phyloP scores from a whole-genome alignment of 1,140 invertebrate genomes.

The Pachypsylla venusta region DNA sequence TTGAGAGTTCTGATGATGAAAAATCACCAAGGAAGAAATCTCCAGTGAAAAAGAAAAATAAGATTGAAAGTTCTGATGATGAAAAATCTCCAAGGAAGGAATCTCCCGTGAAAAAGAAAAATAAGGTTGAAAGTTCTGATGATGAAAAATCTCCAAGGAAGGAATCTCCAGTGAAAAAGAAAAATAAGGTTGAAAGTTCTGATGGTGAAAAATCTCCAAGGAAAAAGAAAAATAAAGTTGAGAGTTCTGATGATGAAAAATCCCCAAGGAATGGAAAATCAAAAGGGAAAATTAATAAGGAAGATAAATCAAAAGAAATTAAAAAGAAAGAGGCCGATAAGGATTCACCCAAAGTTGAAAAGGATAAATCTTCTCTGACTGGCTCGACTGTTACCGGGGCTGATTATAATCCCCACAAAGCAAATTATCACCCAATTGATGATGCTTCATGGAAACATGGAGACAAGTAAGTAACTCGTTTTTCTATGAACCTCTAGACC shows the following conservation, averaged over 20 bases:
- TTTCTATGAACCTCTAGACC: constrained; percentile 12
- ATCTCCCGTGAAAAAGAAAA: constrained; percentile 4
- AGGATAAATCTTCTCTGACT: not conserved
- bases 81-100: too few species aligned
- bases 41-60: too few species aligned
- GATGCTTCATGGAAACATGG: constrained; percentile 71
- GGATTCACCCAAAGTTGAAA: too few species aligned
- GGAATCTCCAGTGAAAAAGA: not conserved
- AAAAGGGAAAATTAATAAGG: too few species aligned
- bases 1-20: not conserved
- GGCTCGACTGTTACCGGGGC: constrained; percentile 23
- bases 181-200: too few species aligned
- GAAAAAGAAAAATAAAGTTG: not conserved
- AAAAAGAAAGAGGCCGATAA: too few species aligned
- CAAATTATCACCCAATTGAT: constrained; percentile 70
- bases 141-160: not conserved
- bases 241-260: not conserved
- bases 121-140: not conserved
- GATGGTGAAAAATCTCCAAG: constrained; percentile 1
- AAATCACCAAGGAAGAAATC: not conserved
- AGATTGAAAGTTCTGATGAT: too few species aligned
- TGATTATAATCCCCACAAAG: constrained; percentile 59
- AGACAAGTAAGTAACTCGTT: constrained; percentile 42
- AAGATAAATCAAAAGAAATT: too few species aligned
- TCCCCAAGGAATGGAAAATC: not conserved